A percentile compares a stretch with the other conserved stretches of the same genome.
These are phyloP conservation scores for Microtus montanus DNA, from an alignment of 2,113 vertebrate species.

Conservation along the genomic window DNA sequence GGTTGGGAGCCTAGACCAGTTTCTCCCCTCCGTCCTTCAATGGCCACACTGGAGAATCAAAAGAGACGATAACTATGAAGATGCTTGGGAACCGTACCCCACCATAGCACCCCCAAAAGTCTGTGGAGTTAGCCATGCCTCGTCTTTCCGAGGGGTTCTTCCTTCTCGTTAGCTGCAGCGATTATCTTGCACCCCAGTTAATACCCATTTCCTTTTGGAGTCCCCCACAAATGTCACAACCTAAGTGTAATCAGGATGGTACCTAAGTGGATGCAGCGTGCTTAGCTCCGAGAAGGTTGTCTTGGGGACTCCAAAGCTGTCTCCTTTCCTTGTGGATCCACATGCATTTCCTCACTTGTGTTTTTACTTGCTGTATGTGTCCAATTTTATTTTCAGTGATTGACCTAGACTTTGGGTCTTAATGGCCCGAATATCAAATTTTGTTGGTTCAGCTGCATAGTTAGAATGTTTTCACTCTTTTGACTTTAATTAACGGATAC, in stretches of 20 bases:
- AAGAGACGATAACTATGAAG: background rate
- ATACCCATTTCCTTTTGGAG: background rate
- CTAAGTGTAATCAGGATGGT: slow-evolving; percentile 29
- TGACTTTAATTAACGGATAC: slow-evolving; percentile 72
- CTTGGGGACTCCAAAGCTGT: background rate
- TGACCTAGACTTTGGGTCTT: slow-evolving; percentile 71
- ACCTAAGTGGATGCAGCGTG: background rate
- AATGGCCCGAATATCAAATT: slow-evolving; percentile 72
- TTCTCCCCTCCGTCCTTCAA: background rate
- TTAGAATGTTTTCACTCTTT: slow-evolving; percentile 70
- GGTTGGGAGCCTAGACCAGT: background rate
- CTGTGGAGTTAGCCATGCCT: background rate
- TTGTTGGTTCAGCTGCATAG: slow-evolving; percentile 78
- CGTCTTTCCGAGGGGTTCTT: background rate
- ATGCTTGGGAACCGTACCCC: background rate
- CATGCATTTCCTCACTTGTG: slow-evolving; percentile 50
- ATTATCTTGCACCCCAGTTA: background rate
- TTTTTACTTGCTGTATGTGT: slow-evolving; percentile 69
- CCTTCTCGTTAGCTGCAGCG: background rate
- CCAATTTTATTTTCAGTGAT: slow-evolving; percentile 68
- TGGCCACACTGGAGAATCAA: background rate
- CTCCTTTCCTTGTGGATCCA: slow-evolving; percentile 16
- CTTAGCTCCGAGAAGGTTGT: background rate
- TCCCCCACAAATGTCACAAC: background rate
- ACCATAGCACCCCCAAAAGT: background rate